A percentile compares a stretch with the other conserved stretches of the same genome.
Evolutionary conservation across 2,888 invertebrate genomes (phyloP).

Genomic region (Meiosimyza platycephala): DNA sequence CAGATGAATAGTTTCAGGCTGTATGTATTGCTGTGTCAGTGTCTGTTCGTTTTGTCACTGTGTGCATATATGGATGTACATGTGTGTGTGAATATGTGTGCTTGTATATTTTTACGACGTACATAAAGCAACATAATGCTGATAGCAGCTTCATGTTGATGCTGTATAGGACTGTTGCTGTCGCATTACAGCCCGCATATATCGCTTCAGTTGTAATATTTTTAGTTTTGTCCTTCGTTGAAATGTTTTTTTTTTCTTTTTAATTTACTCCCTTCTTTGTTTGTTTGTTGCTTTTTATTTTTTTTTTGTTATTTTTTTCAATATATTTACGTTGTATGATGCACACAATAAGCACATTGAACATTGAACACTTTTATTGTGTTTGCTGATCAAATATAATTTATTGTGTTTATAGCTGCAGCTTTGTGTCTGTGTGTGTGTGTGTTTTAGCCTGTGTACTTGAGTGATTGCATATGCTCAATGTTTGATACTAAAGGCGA

Average conservation of each 20-base stretch:
- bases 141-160: not conserved
- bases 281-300: not conserved
- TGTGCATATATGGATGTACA: not conserved
- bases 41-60: not conserved
- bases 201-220: not conserved
- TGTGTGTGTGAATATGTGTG: not conserved
- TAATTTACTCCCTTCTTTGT: not conserved
- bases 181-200: not conserved
- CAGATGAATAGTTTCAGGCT: conserved; percentile 8
- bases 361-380: conserved; percentile 23
- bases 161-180: not conserved
- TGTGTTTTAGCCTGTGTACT: not conserved
- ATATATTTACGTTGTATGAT: not conserved
- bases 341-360: not conserved
- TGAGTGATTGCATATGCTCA: conserved; percentile 12
- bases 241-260: not conserved
- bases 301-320: not conserved
- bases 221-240: not conserved
- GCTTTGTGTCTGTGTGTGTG: conserved; percentile 1
- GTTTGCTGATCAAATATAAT: conserved; percentile 31
- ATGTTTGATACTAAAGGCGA: not conserved
- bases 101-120: not conserved
- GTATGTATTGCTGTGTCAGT: not conserved
- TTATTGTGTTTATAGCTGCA: not conserved
- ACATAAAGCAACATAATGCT: conserved; percentile 22